These are phyloP conservation scores for Eubasilissa regina DNA, from an alignment of 1,140 invertebrate genomes.

Conservation along the genomic window DNA sequence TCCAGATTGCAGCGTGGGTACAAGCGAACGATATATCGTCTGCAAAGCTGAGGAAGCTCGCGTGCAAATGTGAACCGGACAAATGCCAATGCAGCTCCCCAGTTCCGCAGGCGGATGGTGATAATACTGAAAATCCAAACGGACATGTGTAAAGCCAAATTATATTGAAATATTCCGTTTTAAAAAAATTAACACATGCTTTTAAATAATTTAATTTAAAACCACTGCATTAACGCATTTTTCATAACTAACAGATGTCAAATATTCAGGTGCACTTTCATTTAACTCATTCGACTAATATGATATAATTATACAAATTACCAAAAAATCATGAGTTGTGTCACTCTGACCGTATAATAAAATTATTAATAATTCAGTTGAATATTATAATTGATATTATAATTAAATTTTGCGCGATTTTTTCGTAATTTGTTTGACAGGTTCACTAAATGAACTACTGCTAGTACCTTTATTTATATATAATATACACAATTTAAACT, in stretches of 20 bases:
- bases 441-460: no score
- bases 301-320: neutral
- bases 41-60: constrained; percentile 63
- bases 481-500: no score
- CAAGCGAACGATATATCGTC: constrained; percentile 70
- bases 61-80: constrained; percentile 49
- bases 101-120: neutral
- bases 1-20: constrained; percentile 70
- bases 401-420: no score
- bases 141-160: constrained; percentile 55
- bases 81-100: constrained; percentile 45
- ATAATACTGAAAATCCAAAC: constrained; percentile 50
- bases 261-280: neutral
- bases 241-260: neutral
- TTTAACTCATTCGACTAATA: neutral
- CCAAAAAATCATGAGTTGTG: neutral
- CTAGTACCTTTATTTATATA: no score
- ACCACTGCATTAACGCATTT: neutral
- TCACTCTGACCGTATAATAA: neutral
- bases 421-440: no score
- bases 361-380: neutral
- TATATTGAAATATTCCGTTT: constrained; percentile 24
- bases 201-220: constrained; percentile 6
- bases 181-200: constrained; percentile 1
- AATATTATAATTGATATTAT: neutral